Evolutionary conservation across 2,888 invertebrate genomes (phyloP).

Genomic region (Heliconius hortense): DNA sequence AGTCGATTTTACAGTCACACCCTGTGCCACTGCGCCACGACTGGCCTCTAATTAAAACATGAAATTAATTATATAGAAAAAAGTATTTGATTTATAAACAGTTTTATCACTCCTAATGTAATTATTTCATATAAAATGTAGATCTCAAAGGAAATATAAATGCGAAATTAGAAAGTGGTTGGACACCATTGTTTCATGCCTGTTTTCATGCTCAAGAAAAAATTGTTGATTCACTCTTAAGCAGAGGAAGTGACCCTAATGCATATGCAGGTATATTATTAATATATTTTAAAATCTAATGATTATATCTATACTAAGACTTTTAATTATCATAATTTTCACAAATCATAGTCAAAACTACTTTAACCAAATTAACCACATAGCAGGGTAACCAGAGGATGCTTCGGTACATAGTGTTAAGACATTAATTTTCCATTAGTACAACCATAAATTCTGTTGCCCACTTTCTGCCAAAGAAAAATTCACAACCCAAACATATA

Average conservation of each 20-base stretch:
- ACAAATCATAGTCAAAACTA: too few relatives aligned
- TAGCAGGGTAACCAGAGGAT: too few relatives aligned
- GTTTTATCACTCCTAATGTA: neutral
- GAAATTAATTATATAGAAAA: neutral
- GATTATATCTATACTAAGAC: neutral
- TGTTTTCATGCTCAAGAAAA: slow-evolving; percentile 80
- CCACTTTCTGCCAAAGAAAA: too few relatives aligned
- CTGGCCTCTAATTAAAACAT: too few relatives aligned
- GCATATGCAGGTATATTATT: slow-evolving; percentile 61
- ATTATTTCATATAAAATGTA: slow-evolving; percentile 44
- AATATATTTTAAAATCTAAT: slow-evolving; percentile 18
- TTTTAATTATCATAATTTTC: neutral
- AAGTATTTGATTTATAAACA: slow-evolving; percentile 26
- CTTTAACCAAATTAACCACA: too few relatives aligned
- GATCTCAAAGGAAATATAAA: slow-evolving; percentile 65
- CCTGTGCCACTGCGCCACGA: too few relatives aligned
- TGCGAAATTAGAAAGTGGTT: slow-evolving; percentile 76
- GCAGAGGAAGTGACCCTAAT: slow-evolving; percentile 83
- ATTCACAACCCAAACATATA: too few relatives aligned
- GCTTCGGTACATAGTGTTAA: too few relatives aligned
- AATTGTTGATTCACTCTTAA: slow-evolving; percentile 77
- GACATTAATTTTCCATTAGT: too few relatives aligned
- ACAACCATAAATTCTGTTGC: too few relatives aligned
- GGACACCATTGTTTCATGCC: slow-evolving; percentile 84
- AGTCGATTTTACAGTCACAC: too few relatives aligned